Base-by-base conservation (phyloP, 2,113 vertebrate genomes). In the Lipotes vexillifer region DNA sequence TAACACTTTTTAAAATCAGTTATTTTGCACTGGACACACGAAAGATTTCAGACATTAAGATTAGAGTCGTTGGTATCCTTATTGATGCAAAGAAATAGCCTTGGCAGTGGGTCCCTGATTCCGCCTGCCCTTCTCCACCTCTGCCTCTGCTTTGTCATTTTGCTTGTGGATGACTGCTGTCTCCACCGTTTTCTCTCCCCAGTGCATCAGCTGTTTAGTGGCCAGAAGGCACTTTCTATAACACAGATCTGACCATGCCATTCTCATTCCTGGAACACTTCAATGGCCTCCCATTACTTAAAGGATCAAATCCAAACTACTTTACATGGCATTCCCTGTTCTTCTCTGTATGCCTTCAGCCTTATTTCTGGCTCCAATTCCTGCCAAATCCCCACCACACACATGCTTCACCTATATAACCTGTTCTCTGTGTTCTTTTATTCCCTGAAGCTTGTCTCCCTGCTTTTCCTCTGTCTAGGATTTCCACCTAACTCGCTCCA, bases 111-210 rank as follows among this genome's bases (percentile, higher is more conserved):
- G 9, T 2, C 29, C 23, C 80, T 71, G 41, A 5, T 33, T 41
- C 38, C 0, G 0, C 23, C 20, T 71, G 8, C 14, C 52, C 20
- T 38, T 31, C 27, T 49, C 2, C 31, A 0, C 17, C n/a, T 65
- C 52, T 18, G 2, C 3, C 38, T 25, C 36, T 13, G 3, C 20
- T 5, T 36, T 33, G 21, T 11, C 52, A 3, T 6, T n/a, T 52
- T n/a, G 18, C 55, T 15, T 31, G 13, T 4, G 33, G 21, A 8
- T 18, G 29, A 9, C 9, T 7, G 4, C 11, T 1, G 5, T 46
- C 33, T 1, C 6, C 7, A 46, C 29, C 5, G 2, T 69, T 15
- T 65, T 31, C 7, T 69, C 0, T 66, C 25, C 59, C n/a, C 36
- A 49, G 6, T 20, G 25, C 18, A 44, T 52, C 29, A 46, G 49